Percentiles rank a stretch among this genome's conserved stretches.
phyloP scores from a whole-genome alignment of 1,140 invertebrate genomes.

The Hypsibius dujardini region DNA sequence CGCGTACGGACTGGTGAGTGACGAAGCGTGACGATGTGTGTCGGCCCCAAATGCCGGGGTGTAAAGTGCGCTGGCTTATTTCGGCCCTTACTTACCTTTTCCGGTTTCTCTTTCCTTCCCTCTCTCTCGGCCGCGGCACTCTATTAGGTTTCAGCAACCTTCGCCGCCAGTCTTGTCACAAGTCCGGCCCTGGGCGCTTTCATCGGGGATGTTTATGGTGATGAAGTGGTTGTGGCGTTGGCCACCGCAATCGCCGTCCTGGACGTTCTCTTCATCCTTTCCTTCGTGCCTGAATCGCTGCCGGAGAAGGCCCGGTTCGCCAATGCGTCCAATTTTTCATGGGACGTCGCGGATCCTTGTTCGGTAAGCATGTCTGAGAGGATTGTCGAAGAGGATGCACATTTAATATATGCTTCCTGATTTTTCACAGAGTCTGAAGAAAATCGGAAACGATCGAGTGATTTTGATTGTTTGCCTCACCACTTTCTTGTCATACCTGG shows the following conservation, averaged over 20 bases:
- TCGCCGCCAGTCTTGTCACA: constrained; percentile 91
- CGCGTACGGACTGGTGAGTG: constrained; percentile 77
- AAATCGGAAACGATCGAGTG: constrained; percentile 85
- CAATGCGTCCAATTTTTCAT: constrained; percentile 35
- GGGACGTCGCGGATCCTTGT: constrained; percentile 94
- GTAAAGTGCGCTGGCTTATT: too few species aligned
- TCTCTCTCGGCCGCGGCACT: too few species aligned
- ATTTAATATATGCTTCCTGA: constrained; percentile 18
- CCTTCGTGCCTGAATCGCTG: constrained; percentile 89
- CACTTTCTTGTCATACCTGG: constrained; percentile 90
- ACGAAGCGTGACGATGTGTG: too few species aligned
- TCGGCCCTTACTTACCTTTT: constrained; percentile 6
- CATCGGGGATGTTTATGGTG: constrained; percentile 67
- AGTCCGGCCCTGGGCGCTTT: constrained; percentile 89
- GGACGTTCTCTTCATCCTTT: constrained; percentile 93
- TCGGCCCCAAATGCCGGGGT: too few species aligned
- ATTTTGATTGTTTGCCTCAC: constrained; percentile 90
- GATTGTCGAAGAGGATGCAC: background rate
- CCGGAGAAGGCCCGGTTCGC: constrained; percentile 63
- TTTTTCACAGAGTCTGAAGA: constrained; percentile 51
- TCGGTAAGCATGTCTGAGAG: constrained; percentile 40
- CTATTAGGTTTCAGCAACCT: constrained; percentile 70
- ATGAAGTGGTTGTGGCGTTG: constrained; percentile 82
- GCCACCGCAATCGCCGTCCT: constrained; percentile 80
- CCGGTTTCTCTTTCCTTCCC: constrained; percentile 5